These are phyloP conservation scores for Aythya baeri DNA, from an alignment of 2,113 vertebrate genomes.

Conservation along the genomic window DNA sequence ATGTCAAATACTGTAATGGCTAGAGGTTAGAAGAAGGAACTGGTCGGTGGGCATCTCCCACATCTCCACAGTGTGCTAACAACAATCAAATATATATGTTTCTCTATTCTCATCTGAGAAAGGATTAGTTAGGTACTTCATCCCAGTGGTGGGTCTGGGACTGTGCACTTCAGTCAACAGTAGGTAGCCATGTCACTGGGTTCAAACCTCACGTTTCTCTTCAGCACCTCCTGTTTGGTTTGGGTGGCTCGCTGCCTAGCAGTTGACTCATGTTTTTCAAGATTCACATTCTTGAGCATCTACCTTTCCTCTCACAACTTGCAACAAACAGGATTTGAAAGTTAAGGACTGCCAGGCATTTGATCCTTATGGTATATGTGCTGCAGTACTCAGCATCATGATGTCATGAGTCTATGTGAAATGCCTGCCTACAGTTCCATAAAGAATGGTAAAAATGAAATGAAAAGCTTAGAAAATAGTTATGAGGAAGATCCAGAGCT, in stretches of 20 bases:
- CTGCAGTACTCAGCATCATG: background rate
- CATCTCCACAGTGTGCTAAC: background rate
- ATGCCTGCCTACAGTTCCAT: background rate
- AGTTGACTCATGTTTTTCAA: background rate
- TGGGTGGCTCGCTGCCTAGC: background rate
- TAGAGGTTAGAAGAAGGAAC: background rate
- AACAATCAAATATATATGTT: background rate
- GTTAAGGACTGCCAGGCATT: background rate
- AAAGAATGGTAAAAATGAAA: background rate
- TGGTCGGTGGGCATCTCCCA: background rate
- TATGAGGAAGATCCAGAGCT: background rate
- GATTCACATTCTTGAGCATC: background rate
- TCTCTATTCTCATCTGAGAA: background rate
- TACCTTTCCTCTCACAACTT: background rate
- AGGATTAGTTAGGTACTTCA: background rate
- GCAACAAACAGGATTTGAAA: background rate
- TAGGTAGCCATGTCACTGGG: background rate
- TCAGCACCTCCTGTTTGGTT: background rate
- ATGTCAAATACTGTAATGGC: background rate
- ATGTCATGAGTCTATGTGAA: background rate
- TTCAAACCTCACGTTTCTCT: background rate
- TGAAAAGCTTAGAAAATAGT: background rate
- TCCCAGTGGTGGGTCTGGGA: background rate
- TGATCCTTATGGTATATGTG: fast-evolving
- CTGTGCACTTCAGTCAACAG: background rate